phyloP scores from a whole-genome alignment of 2,113 vertebrate species.

The Crotophaga sulcirostris region DNA sequence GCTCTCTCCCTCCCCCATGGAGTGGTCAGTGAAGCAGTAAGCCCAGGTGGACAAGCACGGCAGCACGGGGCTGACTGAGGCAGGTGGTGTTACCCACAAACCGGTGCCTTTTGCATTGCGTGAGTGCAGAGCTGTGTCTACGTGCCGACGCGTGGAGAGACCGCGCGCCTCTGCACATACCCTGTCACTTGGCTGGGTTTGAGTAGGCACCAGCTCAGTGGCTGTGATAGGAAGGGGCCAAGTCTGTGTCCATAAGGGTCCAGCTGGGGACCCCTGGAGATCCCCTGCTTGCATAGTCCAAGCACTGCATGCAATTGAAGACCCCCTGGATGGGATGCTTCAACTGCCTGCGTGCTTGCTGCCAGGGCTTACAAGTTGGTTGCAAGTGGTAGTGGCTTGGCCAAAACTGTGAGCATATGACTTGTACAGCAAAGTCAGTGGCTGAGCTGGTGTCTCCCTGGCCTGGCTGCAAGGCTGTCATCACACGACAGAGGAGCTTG shows the following conservation, averaged over 20 bases:
- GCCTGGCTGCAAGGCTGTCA: neutral
- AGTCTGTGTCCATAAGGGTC: neutral
- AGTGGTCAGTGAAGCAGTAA: neutral
- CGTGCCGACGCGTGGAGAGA: rapidly evolving
- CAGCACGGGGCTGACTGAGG: neutral
- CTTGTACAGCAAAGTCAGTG: neutral
- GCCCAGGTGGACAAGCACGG: neutral
- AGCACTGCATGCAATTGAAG: rapidly evolving
- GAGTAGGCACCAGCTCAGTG: neutral
- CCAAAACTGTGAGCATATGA: rapidly evolving
- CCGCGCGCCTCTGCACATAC: rapidly evolving
- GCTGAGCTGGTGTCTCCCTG: neutral
- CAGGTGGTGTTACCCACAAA: neutral
- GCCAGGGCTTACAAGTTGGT: neutral
- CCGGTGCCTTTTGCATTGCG: rapidly evolving
- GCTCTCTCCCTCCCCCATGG: rapidly evolving
- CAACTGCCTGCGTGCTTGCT: neutral
- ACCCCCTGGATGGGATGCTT: neutral
- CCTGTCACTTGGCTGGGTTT: rapidly evolving
- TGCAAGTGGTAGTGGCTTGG: neutral
- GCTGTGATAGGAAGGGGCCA: neutral
- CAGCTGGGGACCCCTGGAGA: neutral
- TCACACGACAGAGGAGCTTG: neutral
- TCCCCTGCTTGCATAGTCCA: neutral
- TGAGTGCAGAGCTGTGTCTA: rapidly evolving